These are phyloP conservation scores for Bactericera cockerelli DNA, from an alignment of 1,140 invertebrate genomes.

Conservation along the genomic window DNA sequence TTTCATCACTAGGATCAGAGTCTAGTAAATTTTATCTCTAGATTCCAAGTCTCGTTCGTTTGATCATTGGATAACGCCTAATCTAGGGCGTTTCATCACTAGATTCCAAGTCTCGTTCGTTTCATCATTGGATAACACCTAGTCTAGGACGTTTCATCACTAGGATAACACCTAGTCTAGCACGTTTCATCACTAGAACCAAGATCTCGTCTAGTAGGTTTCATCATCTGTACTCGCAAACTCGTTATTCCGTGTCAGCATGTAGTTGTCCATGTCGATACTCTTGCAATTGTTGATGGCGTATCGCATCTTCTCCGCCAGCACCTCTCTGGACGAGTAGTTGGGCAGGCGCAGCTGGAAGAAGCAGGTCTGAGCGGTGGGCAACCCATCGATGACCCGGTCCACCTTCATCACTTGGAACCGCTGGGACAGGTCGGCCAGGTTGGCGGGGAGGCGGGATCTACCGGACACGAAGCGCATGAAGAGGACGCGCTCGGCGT, in stretches of 20 bases:
- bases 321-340: conserved; percentile 40
- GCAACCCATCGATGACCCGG: conserved; percentile 40
- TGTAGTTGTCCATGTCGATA: conserved; percentile 59
- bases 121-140: too few relatives aligned
- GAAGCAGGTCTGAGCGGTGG: conserved; percentile 52
- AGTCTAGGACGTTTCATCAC: too few relatives aligned
- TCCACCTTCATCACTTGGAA: conserved; percentile 48
- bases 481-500: conserved; percentile 47
- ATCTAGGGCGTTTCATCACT: too few relatives aligned
- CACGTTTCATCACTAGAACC: too few relatives aligned
- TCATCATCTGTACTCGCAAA: conserved; percentile 35
- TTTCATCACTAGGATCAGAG: too few relatives aligned
- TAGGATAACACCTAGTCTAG: too few relatives aligned
- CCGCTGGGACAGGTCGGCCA: conserved; percentile 47
- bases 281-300: conserved; percentile 53
- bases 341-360: conserved; percentile 51
- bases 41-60: too few relatives aligned
- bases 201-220: neutral
- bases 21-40: too few relatives aligned
- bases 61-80: too few relatives aligned
- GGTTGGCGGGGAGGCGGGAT: conserved; percentile 45
- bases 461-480: conserved; percentile 51
- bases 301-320: conserved; percentile 45
- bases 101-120: too few relatives aligned
- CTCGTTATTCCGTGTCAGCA: conserved; percentile 45